Base-by-base conservation (phyloP, 2,113 vertebrate genomes). In the Rhagologus leucostigma region DNA sequence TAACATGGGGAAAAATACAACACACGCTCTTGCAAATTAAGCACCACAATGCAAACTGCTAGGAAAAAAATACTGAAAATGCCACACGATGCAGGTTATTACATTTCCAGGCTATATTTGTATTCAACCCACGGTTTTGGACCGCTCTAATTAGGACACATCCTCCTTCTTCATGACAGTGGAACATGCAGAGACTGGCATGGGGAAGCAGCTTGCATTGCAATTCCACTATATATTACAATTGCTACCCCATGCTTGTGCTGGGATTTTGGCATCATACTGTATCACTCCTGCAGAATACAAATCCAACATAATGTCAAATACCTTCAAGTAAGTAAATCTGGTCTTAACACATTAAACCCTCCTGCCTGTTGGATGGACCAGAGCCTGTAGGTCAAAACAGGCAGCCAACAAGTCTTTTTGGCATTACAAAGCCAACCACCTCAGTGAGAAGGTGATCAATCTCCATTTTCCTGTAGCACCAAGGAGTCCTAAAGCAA, bases 191-290 rank as follows among this genome's bases (percentile, higher is more conserved):
- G 67, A 42, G 26, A 55, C 32, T 3, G 53, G 30, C 53, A 62
- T 0, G 1, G 12, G 35, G 37, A 42, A 75, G 32, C 4, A 2
- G 27, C 15, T 21, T 56, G 37, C 3, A 47, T 5, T 47, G 50
- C 6, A 6, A 39, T 78, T 39, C 46, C 27, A 30, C 37, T 33
- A 6, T 33, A 9, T 39, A 26, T 60, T 78, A 46, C 24, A 60
- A 23, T 21, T 3, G 1, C 59, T 22, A 4, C 13, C n/a, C 42
- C 15, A 30, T 9, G 7, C 35, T 47, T 35, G 14, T 11, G 15
- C 11, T 55, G 44, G 11, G 27, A 82, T 88, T 74, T 60, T 9
- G 9, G 23, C 59, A 32, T 69, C 37, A 59, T 10, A 23, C 30
- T 20, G 11, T 22, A 49, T 69, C 11, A 17, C 11, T 50, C 37